Base-by-base conservation (phyloP, 2,888 invertebrate genomes). In the Drosophila rellima region DNA sequence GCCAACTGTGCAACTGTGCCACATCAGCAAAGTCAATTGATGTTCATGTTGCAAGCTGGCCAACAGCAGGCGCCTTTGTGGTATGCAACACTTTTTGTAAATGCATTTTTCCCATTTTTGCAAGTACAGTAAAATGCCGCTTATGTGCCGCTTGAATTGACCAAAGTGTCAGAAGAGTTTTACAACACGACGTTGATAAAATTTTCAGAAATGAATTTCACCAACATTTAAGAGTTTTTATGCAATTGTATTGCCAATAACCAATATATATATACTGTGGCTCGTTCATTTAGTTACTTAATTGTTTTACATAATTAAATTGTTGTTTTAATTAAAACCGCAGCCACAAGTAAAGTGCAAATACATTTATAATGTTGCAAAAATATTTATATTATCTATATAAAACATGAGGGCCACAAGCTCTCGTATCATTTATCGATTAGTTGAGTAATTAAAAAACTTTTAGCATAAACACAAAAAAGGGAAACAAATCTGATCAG, bases 361-460 rank as follows among this genome's bases (percentile, higher is more conserved):
- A 60, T 42, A 40, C 18, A 31, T 59, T 18, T 1, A 31, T 37
- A 54, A 20, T n/a, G 29, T 31, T 7, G n/a, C 44, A 54, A 33
- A 31, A 26, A 47, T 55, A 47, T 39, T 35, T 44, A 33, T 35
- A n/a, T 13, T 26, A 20, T 42, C 1, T 17, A 23, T 4, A 23
- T 35, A 15, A 20, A 18, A 45, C 23, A 17, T n/a, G 23, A 3
- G 20, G 11, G 13, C 11, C 23, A 44, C 15, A 13, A 29, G 10
- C 23, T 57, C 10, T 23, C 59, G 23, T 35, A 35, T 50, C 20
- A 20, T 55, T 55, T 62, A 70, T 71, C 64, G 71, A 82, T 82
- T 72, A 40, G 54, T 80, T 68, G 52, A 67, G 83, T 76, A 72
- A 80, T 82, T 76, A 82, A 80, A 56, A 47, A 57, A 70, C 60